Percentiles rank a stretch among this genome's conserved stretches.
These are phyloP conservation scores for Falcunculus frontatus DNA, from an alignment of 2,113 vertebrate species.

Conservation along the genomic window DNA sequence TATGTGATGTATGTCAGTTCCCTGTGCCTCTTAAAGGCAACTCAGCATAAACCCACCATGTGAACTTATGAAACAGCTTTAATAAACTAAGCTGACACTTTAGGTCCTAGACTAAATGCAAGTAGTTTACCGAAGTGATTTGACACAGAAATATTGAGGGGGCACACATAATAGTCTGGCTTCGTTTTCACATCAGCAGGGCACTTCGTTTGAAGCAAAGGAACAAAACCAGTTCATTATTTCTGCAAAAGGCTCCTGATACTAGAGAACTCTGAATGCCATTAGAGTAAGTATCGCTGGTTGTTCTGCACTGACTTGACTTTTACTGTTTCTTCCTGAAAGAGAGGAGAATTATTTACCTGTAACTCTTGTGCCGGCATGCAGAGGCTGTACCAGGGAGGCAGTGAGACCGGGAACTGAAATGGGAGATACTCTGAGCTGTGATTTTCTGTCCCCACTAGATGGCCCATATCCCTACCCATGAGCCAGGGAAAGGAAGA, in stretches of 20 bases:
- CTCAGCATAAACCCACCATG: neutral
- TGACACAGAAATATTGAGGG: neutral
- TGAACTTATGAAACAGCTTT: neutral
- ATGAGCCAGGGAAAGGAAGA: neutral
- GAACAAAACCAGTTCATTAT: neutral
- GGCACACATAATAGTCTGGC: neutral
- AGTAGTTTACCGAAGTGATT: neutral
- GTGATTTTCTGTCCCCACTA: slow-evolving; percentile 14
- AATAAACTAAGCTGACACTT: neutral
- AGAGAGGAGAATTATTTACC: neutral
- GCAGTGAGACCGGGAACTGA: neutral
- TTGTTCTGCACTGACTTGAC: neutral
- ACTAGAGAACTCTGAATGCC: neutral
- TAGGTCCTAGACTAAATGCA: neutral
- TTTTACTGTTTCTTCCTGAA: neutral
- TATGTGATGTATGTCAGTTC: neutral
- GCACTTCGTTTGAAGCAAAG: accelerated
- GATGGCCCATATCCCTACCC: slow-evolving; percentile 11
- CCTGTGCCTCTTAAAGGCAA: neutral
- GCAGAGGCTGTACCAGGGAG: neutral
- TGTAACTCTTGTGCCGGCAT: neutral
- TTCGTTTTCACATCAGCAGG: neutral
- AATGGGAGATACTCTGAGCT: neutral
- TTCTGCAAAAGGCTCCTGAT: neutral
- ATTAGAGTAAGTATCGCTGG: neutral